phyloP scores from a whole-genome alignment of 1,140 invertebrate genomes.

The Brachionus asplanchnoidis region DNA sequence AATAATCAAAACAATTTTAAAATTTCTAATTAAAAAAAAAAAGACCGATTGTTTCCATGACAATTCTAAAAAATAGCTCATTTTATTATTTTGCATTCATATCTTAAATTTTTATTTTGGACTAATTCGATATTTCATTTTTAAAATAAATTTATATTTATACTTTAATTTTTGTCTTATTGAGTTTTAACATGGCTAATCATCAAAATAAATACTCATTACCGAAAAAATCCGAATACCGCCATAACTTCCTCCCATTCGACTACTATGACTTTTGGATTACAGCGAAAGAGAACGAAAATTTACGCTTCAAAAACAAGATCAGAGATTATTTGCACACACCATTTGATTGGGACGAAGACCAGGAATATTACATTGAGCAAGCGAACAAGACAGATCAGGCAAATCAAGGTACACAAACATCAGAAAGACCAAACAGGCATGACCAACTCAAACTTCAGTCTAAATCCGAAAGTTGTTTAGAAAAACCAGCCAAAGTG shows the following conservation, averaged over 20 bases:
- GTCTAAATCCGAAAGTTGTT: not conserved
- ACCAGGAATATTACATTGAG: not conserved
- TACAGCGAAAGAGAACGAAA: conserved; percentile 38
- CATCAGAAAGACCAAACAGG: not conserved
- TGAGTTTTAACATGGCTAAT: not conserved
- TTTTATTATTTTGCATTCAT: not conserved
- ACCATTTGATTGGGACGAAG: conserved; percentile 40
- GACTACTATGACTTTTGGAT: conserved; percentile 42
- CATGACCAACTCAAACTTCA: conserved; percentile 16
- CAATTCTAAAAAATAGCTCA: not conserved
- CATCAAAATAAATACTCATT: not conserved
- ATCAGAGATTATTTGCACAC: conserved; percentile 41
- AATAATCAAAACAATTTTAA: conserved; percentile 3
- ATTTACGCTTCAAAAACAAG: conserved; percentile 37
- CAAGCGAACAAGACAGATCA: not conserved
- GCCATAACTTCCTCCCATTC: conserved; percentile 25
- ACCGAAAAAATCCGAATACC: conserved; percentile 34
- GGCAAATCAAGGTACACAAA: conserved; percentile 12
- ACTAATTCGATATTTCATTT: not conserved
- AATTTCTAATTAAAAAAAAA: not conserved
- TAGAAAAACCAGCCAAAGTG: not conserved
- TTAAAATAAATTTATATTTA: not conserved
- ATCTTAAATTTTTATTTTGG: not conserved
- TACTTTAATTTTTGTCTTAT: not conserved
- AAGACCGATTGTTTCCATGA: conserved; percentile 25